Evolutionary conservation across 2,888 invertebrate species (phyloP), one percentile per base, ranked within the genome.

Genomic region (Aporophyla lueneburgensis): DNA sequence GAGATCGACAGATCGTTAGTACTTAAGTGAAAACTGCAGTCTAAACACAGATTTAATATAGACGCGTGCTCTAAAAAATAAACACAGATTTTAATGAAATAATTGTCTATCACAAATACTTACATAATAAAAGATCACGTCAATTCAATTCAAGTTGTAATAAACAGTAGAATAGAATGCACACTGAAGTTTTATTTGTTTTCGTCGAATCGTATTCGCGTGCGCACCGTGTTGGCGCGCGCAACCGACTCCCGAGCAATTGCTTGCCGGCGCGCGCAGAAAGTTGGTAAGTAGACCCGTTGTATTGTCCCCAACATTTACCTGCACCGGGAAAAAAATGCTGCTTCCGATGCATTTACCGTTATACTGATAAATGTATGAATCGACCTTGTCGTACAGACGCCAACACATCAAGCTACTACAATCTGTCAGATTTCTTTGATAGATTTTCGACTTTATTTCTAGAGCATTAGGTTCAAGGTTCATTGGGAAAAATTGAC

Each of bases 141-240:
- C 65, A 80, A 74, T 79, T 79, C 40, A 71, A 79, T 78, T 70
- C 66, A 78, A 81, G 80, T 76, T 76, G 63, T 74, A 74, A 72
- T 76, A 80, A 77, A 72, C 69, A n/a, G 62, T 68, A 82, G 71
- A 86, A 75, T 80, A 78, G 83, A 81, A 80, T 78, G 81, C 87
- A 87, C 88, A 56, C 43, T 73, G 67, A 78, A 83, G 68, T 80
- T 68, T 71, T n/a, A 53, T 53, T 33, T 53, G 21, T 43, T 59
- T 59, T 54, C 54, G 62, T 56, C 68, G 74, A 79, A 74, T 85
- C 58, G 76, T 74, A 78, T 76, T 80, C 89, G 91, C 95, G 95
- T 94, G 94, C 93, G 93, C 90, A 90, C 91, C 77, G 80, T 78
- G 79, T 86, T 81, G 90, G 89, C 88, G 93, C 93, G 91, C 89